Base-by-base conservation (phyloP, 2,113 vertebrate species). In the Ophiodon elongatus region DNA sequence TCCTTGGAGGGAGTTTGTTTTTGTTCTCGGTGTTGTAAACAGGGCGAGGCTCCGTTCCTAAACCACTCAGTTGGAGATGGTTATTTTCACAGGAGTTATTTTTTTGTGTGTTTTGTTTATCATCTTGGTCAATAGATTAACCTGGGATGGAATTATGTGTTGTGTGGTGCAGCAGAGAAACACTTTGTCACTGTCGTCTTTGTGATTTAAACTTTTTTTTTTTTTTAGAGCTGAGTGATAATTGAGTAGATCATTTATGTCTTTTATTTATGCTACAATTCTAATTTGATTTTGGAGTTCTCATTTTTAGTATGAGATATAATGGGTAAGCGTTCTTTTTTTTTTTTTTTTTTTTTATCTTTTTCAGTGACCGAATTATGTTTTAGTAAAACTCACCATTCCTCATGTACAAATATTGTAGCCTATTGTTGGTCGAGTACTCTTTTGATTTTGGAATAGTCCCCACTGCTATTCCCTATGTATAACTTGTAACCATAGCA, bases 1-100 rank as follows among this genome's bases (percentile, higher is more conserved):
- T 93, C 94, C 94, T 94, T 88, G 80, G 92, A 93, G 94, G 85
- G 91, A 92, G 85, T 94, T 92, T 94, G 93, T 94, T 94, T 93
- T 94, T 91, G 80, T 88, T 91, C 89, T 89, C 83, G 3, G 82
- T 63, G 74, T 87, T 86, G 91, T 92, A 89, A 91, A 93, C 83
- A 90, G 91, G 93, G 90, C 75, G 91, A 84, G 82, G 88, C 90
- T 86, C 57, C 82, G 64, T 73, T 95, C 89, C 91, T 88, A 84
- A 90, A 90, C 89, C 90, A 84, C 87, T 77, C 82, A 56, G 74
- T 79, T 70, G 86, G 85, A 91, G 91, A 89, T 86, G 76, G 74
- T 85, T 87, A 87, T 89, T 92, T 90, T 88, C 87, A 74, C 90
- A 86, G 85, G 80, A 80, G 66, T 85, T 82, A 59, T 85, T 89